Base-by-base conservation (phyloP, 92 coral and sea anemone genomes). In the Pocillopora grandis region DNA sequence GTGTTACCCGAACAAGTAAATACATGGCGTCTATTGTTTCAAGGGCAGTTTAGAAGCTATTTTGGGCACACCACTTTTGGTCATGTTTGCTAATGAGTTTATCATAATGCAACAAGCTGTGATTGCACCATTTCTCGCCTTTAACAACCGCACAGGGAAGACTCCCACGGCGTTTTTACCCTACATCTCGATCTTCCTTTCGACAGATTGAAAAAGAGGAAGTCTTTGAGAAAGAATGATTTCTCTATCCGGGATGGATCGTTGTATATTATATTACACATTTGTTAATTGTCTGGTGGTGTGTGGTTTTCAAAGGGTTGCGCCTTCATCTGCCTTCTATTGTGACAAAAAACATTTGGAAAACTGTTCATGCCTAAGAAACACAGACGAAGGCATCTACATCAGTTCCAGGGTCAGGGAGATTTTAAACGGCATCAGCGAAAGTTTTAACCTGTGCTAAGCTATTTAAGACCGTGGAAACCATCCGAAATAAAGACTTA, bases 1-100 rank as follows among this genome's bases (percentile, higher is more conserved):
- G n/a, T n/a, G 83, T 67, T 52, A 66, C 62, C 66, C 19, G 48
- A n/a, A 31, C 60, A 66, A 80, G 60, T 80, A 68, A 80, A 42
- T 75, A 27, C 69, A 55, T 8, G 52, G 20, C 23, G 75, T 17
- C 23, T 70, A 16, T 67, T 12, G 36, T 67, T 31, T 68, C 55
- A 18, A 42, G 37, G 17, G 9, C 18, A 36, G 11, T 6, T 16
- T 17, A 35, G 75, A 33, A 15, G 57, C 75, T 36, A 37, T 70
- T 70, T 70, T 70, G 9, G 75, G 73, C 18, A 17, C 17, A 31
- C 56, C 2, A 36, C 57, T 36, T 70, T 19, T 37, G 75, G 23
- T 37, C 12, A 21, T 42, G 75, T 20, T 68, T 68, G 9, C 1
- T 70, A 70, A 70, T 70, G 75, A 1, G 56, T 70, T 70, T 37